Percentiles rank a stretch among this genome's conserved stretches.
phyloP scores from a whole-genome alignment of 1,140 invertebrate species.

The Drosophila micromelanica region DNA sequence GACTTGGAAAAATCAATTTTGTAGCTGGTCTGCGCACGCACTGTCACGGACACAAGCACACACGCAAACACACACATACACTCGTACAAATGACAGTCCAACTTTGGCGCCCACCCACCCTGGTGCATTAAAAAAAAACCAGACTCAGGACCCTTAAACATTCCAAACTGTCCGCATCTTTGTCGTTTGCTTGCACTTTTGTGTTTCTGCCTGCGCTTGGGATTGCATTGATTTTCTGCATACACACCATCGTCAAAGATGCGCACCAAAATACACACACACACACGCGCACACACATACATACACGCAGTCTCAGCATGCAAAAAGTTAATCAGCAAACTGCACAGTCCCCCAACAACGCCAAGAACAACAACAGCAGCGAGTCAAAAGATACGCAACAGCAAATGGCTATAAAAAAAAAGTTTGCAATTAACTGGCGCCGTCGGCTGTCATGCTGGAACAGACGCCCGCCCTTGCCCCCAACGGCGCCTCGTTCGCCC shows the following conservation, averaged over 20 bases:
- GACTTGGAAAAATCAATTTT: slow-evolving; percentile 81
- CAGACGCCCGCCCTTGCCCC: slow-evolving; percentile 41
- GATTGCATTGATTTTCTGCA: slow-evolving; percentile 81
- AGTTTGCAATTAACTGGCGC: slow-evolving; percentile 83
- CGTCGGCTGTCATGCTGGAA: slow-evolving; percentile 73
- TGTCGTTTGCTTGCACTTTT: slow-evolving; percentile 58
- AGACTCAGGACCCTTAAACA: slow-evolving; percentile 35
- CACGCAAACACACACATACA: slow-evolving; percentile 2
- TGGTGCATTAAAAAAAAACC: slow-evolving; percentile 35
- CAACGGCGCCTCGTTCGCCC: slow-evolving; percentile 23
- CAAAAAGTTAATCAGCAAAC: slow-evolving; percentile 77
- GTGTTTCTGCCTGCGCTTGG: slow-evolving; percentile 46
- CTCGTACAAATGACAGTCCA: slow-evolving; percentile 13
- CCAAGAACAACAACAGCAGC: slow-evolving; percentile 27
- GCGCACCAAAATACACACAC: slow-evolving; percentile 39
- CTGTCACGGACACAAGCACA: slow-evolving; percentile 8
- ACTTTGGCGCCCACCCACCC: slow-evolving; percentile 66
- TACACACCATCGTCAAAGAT: slow-evolving; percentile 51
- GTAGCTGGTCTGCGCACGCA: slow-evolving; percentile 67
- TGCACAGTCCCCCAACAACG: slow-evolving; percentile 46
- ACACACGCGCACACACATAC: slow-evolving; percentile 32
- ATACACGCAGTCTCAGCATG: slow-evolving; percentile 63
- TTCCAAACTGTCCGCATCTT: slow-evolving; percentile 34
- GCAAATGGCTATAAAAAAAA: slow-evolving; percentile 53
- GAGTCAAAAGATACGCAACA: slow-evolving; percentile 48